Percentiles rank a stretch among this genome's conserved stretches.
Evolutionary conservation across 2,888 invertebrate genomes (phyloP).

Genomic region (Orthonevra nobilis): DNA sequence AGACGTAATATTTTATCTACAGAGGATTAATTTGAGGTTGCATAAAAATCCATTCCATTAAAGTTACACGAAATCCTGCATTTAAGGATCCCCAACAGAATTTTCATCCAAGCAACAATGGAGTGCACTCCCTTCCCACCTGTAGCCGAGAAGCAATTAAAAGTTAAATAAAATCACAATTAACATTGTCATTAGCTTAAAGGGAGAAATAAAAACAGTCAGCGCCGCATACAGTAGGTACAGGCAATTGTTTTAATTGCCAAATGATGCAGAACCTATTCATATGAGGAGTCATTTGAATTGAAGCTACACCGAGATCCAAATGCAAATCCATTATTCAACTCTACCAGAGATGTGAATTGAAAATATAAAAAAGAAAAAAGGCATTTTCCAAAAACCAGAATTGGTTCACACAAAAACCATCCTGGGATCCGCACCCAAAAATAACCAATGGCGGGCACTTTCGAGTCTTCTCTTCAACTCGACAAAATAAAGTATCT

Average conservation of each 20-base stretch:
- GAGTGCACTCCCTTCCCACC: no score
- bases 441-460: conserved; percentile 2
- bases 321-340: conserved; percentile 23
- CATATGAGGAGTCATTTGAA: no score
- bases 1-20: no score
- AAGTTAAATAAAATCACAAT: conserved; percentile 27
- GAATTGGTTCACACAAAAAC: conserved; percentile 40
- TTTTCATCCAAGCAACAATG: no score
- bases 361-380: conserved; percentile 3
- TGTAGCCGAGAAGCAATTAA: conserved; percentile 28
- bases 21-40: no score
- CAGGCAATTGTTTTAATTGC: conserved; percentile 31
- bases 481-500: conserved; percentile 1
- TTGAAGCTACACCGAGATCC: no score
- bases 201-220: conserved; percentile 1
- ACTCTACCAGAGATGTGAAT: background rate
- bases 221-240: background rate
- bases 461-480: conserved; percentile 11
- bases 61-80: no score
- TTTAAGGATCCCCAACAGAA: no score
- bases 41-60: no score
- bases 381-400: conserved; percentile 22
- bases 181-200: conserved; percentile 19
- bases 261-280: conserved; percentile 41
- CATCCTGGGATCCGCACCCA: conserved; percentile 24